Evolutionary conservation across 2,797 vertebrate genomes (phyloP), one percentile per base, ranked within the genome.

Genomic region (Salarias fasciatus): DNA sequence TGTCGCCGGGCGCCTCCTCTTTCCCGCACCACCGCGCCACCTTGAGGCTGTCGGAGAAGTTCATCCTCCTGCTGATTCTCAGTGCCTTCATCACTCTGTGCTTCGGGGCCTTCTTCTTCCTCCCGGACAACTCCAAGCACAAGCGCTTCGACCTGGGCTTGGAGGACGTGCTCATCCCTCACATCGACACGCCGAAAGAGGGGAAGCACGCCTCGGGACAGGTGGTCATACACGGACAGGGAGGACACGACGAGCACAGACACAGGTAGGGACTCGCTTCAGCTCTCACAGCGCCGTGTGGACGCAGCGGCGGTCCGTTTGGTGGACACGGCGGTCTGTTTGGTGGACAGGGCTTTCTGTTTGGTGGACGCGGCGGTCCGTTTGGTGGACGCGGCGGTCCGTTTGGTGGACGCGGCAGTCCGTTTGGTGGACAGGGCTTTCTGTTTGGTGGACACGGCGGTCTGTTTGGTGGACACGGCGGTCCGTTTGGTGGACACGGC

Each of bases 11-110:
- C 9, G 89, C 95, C 37, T 94, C 96, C 30, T 93, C 97, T n/a
- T 97, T 99, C 83, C 94, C 96, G 0, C 97, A 99, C 78, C 97
- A 99, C 91, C 88, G 97, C 75, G 97, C 97, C 11, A 99, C 97
- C 41, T 80, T 99, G 91, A 92, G 97, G 91, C 96, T 99, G 51
- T 99, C 97, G 0, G 97, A 99, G 91, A 99, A 99, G 93, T 99
- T 99, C 72, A 99, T 99, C 89, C 94, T 99, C 75, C 96, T 99
- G 78, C 96, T 99, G 64, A 99, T 99, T 56, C 96, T 99, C 83
- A 99, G 97, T 96, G 97, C 97, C 97, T 99, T 99, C 93, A 95
- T 99, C 93, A 99, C 97, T 30, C 90, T 99, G 77, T 99, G 97
- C 80, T 99, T 99, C 66, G 97, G 97, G 81, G 97, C 97, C 57